These are phyloP conservation scores for Chiloscyllium punctatum DNA, from an alignment of 2,797 vertebrate genomes.

Conservation along the genomic window DNA sequence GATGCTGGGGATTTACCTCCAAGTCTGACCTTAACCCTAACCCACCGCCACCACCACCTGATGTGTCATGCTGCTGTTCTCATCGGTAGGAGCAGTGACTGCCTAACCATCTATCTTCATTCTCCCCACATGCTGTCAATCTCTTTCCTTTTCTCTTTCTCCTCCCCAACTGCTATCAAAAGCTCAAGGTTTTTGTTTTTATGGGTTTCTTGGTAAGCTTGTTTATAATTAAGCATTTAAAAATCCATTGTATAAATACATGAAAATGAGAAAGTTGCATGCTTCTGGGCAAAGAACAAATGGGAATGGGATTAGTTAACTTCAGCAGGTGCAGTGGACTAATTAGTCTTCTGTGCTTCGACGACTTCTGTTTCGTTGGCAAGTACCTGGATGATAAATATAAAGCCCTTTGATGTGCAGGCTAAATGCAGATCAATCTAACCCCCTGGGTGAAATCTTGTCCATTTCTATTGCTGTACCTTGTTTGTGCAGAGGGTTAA, in stretches of 20 bases:
- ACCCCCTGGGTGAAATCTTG: background rate
- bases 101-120: too few relatives aligned
- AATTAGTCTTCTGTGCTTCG: background rate
- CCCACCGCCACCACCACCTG: background rate
- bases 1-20: background rate
- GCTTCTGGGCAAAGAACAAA: background rate
- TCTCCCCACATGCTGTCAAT: background rate
- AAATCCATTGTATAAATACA: background rate
- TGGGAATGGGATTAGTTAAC: background rate
- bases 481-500: background rate
- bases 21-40: background rate
- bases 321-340: background rate
- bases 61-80: background rate
- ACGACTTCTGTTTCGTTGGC: background rate
- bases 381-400: background rate
- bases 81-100: background rate
- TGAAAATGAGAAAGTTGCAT: background rate
- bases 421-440: background rate
- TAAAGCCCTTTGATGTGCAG: background rate
- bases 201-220: background rate
- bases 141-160: too few relatives aligned
- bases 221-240: background rate
- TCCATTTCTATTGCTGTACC: background rate
- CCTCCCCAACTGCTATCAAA: background rate
- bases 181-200: background rate